A percentile compares a stretch with the other conserved stretches of the same genome.
These are phyloP conservation scores for Hyppa rectilinea DNA, from an alignment of 2,888 invertebrate species.

Conservation along the genomic window DNA sequence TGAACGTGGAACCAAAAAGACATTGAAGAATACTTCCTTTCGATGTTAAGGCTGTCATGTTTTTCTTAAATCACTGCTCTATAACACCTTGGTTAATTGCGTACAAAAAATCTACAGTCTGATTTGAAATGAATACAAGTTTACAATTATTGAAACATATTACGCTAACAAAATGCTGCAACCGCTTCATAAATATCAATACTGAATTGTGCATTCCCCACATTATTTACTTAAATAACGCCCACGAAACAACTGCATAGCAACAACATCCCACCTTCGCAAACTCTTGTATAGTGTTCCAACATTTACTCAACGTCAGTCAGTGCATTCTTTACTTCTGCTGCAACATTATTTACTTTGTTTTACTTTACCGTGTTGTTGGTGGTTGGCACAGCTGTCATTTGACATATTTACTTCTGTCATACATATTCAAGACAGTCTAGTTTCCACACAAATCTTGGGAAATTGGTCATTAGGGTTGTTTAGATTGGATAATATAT, in stretches of 20 bases:
- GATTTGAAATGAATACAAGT: slow-evolving; percentile 25
- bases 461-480: not conserved
- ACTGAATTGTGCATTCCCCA: slow-evolving; percentile 20
- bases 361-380: slow-evolving; percentile 22
- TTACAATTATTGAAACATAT: slow-evolving; percentile 31
- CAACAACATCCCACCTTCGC: slow-evolving; percentile 23
- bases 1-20: not conserved
- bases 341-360: slow-evolving; percentile 21
- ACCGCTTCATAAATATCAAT: slow-evolving; percentile 23
- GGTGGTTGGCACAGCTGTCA: not conserved
- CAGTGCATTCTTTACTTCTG: slow-evolving; percentile 38
- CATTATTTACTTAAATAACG: slow-evolving; percentile 32
- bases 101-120: slow-evolving; percentile 2
- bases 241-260: slow-evolving; percentile 34
- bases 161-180: slow-evolving; percentile 15
- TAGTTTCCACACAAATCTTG: not conserved
- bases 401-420: too few relatives aligned
- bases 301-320: slow-evolving; percentile 50
- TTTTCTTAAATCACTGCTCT: not conserved
- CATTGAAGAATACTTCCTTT: not conserved
- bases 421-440: too few relatives aligned
- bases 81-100: slow-evolving; percentile 28
- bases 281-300: slow-evolving; percentile 34
- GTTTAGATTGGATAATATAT: not conserved
- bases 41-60: not conserved